Base-by-base conservation (phyloP, 2,888 invertebrate genomes). In the Lochmaea crataegi region DNA sequence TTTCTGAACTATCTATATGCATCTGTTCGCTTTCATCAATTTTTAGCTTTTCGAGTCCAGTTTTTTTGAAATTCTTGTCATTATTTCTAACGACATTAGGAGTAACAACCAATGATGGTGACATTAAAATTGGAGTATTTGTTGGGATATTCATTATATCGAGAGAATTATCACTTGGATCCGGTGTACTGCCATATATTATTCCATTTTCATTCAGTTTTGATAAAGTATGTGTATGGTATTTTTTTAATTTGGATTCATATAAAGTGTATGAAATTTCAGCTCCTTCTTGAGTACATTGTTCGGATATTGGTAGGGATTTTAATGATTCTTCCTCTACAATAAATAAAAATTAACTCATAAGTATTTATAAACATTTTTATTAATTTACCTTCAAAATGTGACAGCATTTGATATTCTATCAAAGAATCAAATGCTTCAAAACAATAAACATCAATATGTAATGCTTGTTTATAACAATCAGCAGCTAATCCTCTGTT, bases 401-500 rank as follows among this genome's bases (percentile, higher is more conserved):
- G 90, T 79, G 96, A 94, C 7, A 98, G 89, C 91, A 98, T 97
- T 86, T 98, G 97, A 87, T 98, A 96, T 79, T 95, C 94, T 9
- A 96, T 92, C 56, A 98, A 88, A 22, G 95, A 90, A 83, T 97
- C 95, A 78, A 98, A 92, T 0, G 98, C 98, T 86, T 98, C 97
- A 82, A 93, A 96, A 84, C 97, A 97, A 83, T 95, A 94, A 42
- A 96, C 93, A 85, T 98, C 97, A 67, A 92, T 92, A 68, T 92
- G 90, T 53, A 98, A 88, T 0, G 98, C 96, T 78, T 94, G 91
- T 66, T 93, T 92, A 82, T 96, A 95, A 83, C 94, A 96, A 79
- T 95, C 95, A 16, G 94, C 92, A 0, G 98, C 97, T 75, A 96
- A 90, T 65, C 93, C 94, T 75, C 97, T 90, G 83, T 98, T 95